These are phyloP conservation scores for Ariopsis seemanni DNA, from an alignment of 2,113 vertebrate genomes.

Conservation along the genomic window DNA sequence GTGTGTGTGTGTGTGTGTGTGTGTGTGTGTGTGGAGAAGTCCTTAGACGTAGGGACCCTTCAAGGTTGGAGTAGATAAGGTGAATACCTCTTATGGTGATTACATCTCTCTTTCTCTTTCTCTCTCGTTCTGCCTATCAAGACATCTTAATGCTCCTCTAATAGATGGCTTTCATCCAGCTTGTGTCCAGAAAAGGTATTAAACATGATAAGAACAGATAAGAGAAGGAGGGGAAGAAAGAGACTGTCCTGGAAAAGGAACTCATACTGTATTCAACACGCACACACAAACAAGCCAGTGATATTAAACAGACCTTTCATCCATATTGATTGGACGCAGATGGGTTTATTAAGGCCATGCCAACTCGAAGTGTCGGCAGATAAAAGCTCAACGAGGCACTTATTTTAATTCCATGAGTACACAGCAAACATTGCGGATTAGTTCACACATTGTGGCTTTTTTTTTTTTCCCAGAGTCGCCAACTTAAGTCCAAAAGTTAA, in stretches of 20 bases:
- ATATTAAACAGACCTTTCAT: conserved; percentile 68
- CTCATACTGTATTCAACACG: conserved; percentile 17
- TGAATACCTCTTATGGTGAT: conserved; percentile 67
- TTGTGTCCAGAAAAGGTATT: conserved; percentile 52
- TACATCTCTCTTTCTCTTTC: conserved; percentile 60
- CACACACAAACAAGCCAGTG: conserved; percentile 40
- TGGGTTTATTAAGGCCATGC: conserved; percentile 75
- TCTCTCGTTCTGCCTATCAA: conserved; percentile 53
- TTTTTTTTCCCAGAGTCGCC: background rate
- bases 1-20: conserved; percentile 47
- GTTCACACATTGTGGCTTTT: background rate
- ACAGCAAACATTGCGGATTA: conserved; percentile 8
- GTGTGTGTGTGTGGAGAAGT: conserved; percentile 49
- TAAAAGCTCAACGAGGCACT: conserved; percentile 53
- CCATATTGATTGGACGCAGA: conserved; percentile 73
- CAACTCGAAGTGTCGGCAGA: conserved; percentile 59
- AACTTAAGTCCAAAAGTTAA: background rate
- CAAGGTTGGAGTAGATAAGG: conserved; percentile 75
- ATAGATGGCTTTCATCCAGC: conserved; percentile 56
- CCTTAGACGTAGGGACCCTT: conserved; percentile 62
- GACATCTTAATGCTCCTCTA: conserved; percentile 64
- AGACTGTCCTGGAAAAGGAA: conserved; percentile 16
- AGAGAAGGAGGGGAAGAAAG: background rate
- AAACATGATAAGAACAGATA: conserved; percentile 65
- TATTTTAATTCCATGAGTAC: conserved; percentile 8